Conservation (phyloP, 2,113 vertebrate species). For the Notarius quadriscutis region DNA sequence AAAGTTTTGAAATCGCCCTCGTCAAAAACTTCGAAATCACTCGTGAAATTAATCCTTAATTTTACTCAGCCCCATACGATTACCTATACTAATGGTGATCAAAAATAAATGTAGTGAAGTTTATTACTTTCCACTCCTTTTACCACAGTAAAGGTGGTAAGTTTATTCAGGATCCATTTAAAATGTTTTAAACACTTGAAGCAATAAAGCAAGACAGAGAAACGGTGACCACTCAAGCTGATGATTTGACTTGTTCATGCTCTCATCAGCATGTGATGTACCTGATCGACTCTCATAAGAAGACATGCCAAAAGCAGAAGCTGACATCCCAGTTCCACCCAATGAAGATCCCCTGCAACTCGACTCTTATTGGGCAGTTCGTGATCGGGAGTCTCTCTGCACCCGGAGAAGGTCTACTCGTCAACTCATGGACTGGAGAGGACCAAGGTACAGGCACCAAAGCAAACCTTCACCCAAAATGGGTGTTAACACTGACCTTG, state of each 20-base stretch:
- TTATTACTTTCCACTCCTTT: not conserved
- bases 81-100: too few species aligned
- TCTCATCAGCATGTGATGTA: slow-evolving; percentile 62
- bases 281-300: slow-evolving; percentile 51
- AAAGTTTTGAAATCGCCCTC: too few species aligned
- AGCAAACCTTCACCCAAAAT: not conserved
- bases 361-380: slow-evolving; percentile 57
- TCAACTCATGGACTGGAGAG: slow-evolving; percentile 69
- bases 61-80: too few species aligned
- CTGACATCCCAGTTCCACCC: slow-evolving; percentile 65
- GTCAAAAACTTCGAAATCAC: too few species aligned
- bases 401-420: slow-evolving; percentile 68
- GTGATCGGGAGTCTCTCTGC: slow-evolving; percentile 65
- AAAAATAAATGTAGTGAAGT: not conserved
- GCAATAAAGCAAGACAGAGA: not conserved
- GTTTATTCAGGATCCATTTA: not conserved
- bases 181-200: not conserved
- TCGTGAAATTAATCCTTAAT: too few species aligned
- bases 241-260: not conserved
- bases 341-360: slow-evolving; percentile 57
- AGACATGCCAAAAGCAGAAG: slow-evolving; percentile 60
- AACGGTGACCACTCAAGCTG: not conserved
- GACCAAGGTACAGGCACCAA: not conserved
- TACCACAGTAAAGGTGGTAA: not conserved
- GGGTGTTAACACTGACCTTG: not conserved